Base-by-base conservation (phyloP, 2,888 invertebrate genomes). In the Melanostoma mellinum region DNA sequence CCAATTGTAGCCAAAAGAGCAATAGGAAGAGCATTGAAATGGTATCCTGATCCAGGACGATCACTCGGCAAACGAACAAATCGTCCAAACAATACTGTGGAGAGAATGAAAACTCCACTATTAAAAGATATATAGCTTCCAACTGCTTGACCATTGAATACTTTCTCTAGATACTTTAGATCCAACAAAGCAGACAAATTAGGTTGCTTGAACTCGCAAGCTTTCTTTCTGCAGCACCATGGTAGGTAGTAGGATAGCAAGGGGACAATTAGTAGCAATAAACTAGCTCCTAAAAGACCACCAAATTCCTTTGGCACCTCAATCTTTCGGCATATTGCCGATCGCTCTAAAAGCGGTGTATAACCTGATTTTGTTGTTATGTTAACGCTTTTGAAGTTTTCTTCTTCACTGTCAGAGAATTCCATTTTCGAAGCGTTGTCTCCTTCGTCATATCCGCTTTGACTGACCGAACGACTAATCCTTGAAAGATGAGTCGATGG, bases 341-440 rank as follows among this genome's bases (percentile, higher is more conserved):
- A 46, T 3, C 63, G 48, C 6, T 86, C 86, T 3, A 85, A 46
- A 8, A 69, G 44, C 1, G 75, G 67, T 4, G 67, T 76, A 9
- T 68, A 77, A 1, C 78, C 50, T 2, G 69, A 79, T 30, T 73
- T 72, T 6, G 87, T 78, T 0, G 86, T 76, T 2, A 87, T 81
- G 82, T 88, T 89, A 72, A 89, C 89, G 52, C 89, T 90, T 53
- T 87, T 87, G 55, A 76, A 87, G 20, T 86, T 79, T 3, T 88
- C 86, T 0, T 89, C 87, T 84, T 80, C 88, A 73, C 86, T 88
- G 73, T 80, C 88, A 20, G 89, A 90, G 85, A 88, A 89, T 82
- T 87, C 89, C 35, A 88, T 89, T 75, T 89, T 89, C 2, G 89
- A 90, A 53, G 89, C 89, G 69, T 88, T 89, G 32, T 89, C 90